phyloP scores from a whole-genome alignment of 2,797 vertebrate genomes.

The Scolopax rusticola region DNA sequence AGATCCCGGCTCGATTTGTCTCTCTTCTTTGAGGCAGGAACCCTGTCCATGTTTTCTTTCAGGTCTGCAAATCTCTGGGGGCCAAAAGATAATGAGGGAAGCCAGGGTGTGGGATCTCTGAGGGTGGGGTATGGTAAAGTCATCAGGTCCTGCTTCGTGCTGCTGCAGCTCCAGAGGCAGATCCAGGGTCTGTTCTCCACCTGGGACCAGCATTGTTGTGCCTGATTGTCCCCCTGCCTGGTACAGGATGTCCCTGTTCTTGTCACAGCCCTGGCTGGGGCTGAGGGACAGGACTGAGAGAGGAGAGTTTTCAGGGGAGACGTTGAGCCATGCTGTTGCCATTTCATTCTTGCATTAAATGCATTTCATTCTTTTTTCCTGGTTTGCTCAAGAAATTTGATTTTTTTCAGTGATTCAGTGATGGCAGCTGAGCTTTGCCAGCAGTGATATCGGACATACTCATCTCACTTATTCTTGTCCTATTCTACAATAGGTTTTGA shows the following conservation, averaged over 20 bases:
- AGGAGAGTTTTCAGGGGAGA: neutral
- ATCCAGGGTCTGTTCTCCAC: neutral
- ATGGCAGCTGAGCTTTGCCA: neutral
- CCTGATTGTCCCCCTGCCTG: neutral
- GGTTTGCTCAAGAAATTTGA: neutral
- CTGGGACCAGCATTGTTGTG: neutral
- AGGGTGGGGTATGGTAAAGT: neutral
- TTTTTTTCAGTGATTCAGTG: neutral
- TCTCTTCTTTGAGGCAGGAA: neutral
- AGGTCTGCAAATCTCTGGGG: neutral
- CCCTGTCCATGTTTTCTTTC: neutral
- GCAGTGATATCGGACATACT: neutral
- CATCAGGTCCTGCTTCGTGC: neutral
- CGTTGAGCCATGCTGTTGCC: neutral
- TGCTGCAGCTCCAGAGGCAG: neutral
- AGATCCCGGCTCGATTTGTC: neutral
- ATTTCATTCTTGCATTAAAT: neutral
- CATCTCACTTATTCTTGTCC: neutral
- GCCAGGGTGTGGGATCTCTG: constrained; percentile 27
- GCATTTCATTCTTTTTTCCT: neutral
- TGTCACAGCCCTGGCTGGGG: neutral
- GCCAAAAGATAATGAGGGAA: neutral
- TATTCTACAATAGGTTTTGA: neutral
- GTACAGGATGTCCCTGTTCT: constrained; percentile 26
- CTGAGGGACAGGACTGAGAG: neutral